A percentile compares a stretch with the other conserved stretches of the same genome.
These are phyloP conservation scores for Artibeus jamaicensis DNA, from an alignment of 2,797 vertebrate genomes.

Conservation along the genomic window DNA sequence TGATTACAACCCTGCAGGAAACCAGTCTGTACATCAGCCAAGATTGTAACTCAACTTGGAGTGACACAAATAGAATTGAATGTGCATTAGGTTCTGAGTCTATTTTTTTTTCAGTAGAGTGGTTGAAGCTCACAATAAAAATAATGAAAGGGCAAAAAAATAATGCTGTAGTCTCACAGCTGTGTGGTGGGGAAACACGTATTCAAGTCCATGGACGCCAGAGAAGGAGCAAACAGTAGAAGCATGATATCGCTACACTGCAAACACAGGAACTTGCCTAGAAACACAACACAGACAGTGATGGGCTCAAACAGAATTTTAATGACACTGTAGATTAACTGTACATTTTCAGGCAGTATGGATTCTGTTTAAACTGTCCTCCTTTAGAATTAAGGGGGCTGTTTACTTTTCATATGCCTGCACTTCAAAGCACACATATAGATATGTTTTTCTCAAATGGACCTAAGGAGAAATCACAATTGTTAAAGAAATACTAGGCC, in stretches of 20 bases:
- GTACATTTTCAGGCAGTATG: background rate
- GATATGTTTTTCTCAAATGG: background rate
- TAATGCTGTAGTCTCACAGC: background rate
- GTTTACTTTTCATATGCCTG: background rate
- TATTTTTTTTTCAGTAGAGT: background rate
- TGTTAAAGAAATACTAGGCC: background rate
- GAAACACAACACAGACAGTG: background rate
- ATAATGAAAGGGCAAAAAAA: background rate
- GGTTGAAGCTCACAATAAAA: constrained; percentile 38
- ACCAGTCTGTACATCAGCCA: background rate
- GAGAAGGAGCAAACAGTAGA: background rate
- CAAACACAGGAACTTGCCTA: constrained; percentile 11
- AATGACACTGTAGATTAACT: constrained; percentile 13
- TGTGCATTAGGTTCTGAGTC: background rate
- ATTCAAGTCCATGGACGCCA: constrained; percentile 7
- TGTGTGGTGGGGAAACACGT: background rate
- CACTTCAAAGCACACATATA: background rate
- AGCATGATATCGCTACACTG: constrained; percentile 6
- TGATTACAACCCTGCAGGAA: constrained; percentile 20
- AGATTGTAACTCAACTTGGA: constrained; percentile 2
- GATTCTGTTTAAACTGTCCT: constrained; percentile 17
- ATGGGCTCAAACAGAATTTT: background rate
- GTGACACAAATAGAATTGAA: constrained; percentile 47
- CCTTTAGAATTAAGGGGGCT: background rate
- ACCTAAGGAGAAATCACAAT: background rate